Evolutionary conservation across 2,797 vertebrate genomes (phyloP).

Genomic region (Arnoldichthys spilopterus): DNA sequence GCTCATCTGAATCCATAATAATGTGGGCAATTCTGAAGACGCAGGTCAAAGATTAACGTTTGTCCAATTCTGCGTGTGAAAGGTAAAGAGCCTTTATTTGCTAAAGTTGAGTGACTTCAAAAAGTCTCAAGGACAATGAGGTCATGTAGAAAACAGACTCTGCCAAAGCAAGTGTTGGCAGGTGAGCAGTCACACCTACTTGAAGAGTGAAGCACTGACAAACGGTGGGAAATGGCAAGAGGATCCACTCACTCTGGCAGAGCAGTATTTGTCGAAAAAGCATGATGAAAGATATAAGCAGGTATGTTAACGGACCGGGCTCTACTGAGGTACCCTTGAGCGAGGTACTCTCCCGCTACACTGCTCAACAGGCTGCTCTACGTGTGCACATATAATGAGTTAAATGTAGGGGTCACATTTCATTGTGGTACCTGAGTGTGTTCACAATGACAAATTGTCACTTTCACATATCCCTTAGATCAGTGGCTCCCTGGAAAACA

Average conservation of each 20-base stretch:
- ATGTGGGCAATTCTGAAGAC: not conserved
- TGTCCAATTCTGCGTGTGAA: slow-evolving; percentile 2
- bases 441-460: too few species aligned
- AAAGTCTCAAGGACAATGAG: slow-evolving; percentile 41
- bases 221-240: not conserved
- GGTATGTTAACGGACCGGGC: too few species aligned
- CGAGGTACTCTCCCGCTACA: too few species aligned
- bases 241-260: not conserved
- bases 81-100: slow-evolving; percentile 9
- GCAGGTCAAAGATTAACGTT: slow-evolving; percentile 13
- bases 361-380: too few species aligned
- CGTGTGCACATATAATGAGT: too few species aligned
- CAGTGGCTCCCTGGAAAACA: too few species aligned
- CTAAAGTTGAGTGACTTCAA: slow-evolving; percentile 17
- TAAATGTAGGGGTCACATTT: too few species aligned
- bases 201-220: not conserved
- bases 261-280: slow-evolving; percentile 6
- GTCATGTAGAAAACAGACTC: slow-evolving; percentile 37
- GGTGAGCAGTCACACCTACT: slow-evolving; percentile 8
- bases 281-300: too few species aligned
- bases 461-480: too few species aligned
- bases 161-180: not conserved
- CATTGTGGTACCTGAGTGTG: too few species aligned
- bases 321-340: too few species aligned
- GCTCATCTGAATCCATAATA: slow-evolving; percentile 37